Conservation (phyloP, 2,888 invertebrate genomes). For the Synanthedon andrenaeformis region DNA sequence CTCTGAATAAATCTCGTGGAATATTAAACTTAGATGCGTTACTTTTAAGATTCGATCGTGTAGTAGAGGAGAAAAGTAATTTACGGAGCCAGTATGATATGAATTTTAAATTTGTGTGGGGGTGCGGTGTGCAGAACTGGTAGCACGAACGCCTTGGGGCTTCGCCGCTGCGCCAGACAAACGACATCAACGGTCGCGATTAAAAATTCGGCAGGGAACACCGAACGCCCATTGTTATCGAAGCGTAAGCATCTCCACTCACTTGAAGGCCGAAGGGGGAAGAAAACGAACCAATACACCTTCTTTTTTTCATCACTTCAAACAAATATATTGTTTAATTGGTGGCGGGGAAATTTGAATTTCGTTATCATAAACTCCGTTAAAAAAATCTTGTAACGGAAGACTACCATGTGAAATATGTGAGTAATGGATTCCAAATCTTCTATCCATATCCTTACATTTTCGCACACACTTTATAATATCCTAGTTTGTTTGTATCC, state of each 20-base stretch:
- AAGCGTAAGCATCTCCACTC: conserved; percentile 11
- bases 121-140: conserved; percentile 15
- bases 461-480: too few species aligned
- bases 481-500: too few species aligned
- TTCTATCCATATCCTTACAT: too few species aligned
- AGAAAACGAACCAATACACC: too few species aligned
- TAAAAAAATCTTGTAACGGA: too few species aligned
- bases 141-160: conserved; percentile 20
- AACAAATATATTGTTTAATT: too few species aligned
- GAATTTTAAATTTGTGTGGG: conserved; percentile 35
- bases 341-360: too few species aligned
- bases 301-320: too few species aligned
- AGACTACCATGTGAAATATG: too few species aligned
- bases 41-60: conserved; percentile 5
- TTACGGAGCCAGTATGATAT: conserved; percentile 19
- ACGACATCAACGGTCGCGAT: conserved; percentile 33
- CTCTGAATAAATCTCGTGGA: neutral
- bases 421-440: too few species aligned
- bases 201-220: conserved; percentile 38
- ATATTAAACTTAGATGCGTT: conserved; percentile 3
- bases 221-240: conserved; percentile 18
- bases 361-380: too few species aligned
- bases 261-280: neutral
- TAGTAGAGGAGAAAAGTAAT: conserved; percentile 26
- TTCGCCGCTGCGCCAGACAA: conserved; percentile 16